Base-by-base conservation (phyloP, 2,113 vertebrate genomes). In the Dipodomys stephensi region DNA sequence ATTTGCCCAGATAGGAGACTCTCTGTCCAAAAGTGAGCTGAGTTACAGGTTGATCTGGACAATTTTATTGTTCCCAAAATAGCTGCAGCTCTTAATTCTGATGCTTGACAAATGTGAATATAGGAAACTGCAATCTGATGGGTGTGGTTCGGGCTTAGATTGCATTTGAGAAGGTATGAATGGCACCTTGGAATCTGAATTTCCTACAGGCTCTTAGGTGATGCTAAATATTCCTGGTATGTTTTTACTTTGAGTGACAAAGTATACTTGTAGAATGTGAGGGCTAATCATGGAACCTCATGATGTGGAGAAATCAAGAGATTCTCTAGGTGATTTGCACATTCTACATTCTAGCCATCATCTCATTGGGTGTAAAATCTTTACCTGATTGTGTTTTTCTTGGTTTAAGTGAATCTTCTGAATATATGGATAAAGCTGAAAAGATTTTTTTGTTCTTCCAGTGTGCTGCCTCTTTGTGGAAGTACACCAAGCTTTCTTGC, bases 61-160 rank as follows among this genome's bases (percentile, higher is more conserved):
- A 72, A 19, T 84, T 44, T 65, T n/a, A 9, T 90, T 18, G 57
- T n/a, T 62, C 7, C 72, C 11, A 44, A 25, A 28, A 28, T 46
- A 86, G 39, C 16, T 22, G 23, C 8, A 78, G 49, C 1, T 27
- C 25, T 78, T 4, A 25, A 73, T 64, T 68, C 35, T 19, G 12
- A 3, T 83, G 39, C 19, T 90, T 94, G 53, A 85, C 49, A 88
- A 69, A 92, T 18, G 74, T 88, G 32, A 76, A 49, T 76, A 19
- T n/a, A 8, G 27, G 22, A n/a, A 32, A 46, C 4, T 69, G 28
- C 79, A 62, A 90, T 46, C 23, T 69, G 89, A 23, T 23, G 3
- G 30, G 11, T 44, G 7, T 23, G 16, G 28, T 71, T 44, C 4
- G 69, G 27, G n/a, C 46, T 62, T 15, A 30, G 68, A 62, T 68